Base-by-base conservation (phyloP, 2,888 invertebrate genomes). In the Stenolophus ochropezus region DNA sequence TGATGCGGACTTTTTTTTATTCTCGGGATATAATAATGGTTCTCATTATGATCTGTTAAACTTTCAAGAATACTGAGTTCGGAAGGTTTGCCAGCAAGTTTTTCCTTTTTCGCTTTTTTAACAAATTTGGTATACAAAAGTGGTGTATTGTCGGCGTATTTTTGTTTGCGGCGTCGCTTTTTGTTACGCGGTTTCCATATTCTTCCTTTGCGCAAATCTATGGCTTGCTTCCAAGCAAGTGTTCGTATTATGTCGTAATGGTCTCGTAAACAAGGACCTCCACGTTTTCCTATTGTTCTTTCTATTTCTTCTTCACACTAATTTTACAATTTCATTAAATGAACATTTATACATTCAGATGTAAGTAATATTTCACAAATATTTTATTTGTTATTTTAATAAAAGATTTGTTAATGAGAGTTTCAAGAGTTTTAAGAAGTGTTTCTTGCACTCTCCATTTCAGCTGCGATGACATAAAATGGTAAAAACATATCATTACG, bases 301-400 rank as follows among this genome's bases (percentile, higher is more conserved):
- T 89, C 88, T 21, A 89, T 89, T 0, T 89, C 89, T 84, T 89
- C 88, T 20, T 86, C 85, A 82, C 89, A 89, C 89, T 89, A 47
- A 18, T 86, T 85, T 82, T 89, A 89, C 89, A 88, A 47, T 61
- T 5, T 5, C 4, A 61, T 61, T 61, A 20, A 61, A 20, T 2
- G 8, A 11, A 61, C n/a, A 3, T n/a, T 25, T 3, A 53, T 11
- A 14, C 16, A 2, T 16, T 18, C 11, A 1, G n/a, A 53, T 6
- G 1, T 1, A 53, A 53, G 16, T 53, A 6, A 1, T 18, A n/a
- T n/a, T n/a, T n/a, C n/a, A n/a, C n/a, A n/a, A n/a, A n/a, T n/a
- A n/a, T n/a, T n/a, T n/a, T n/a, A n/a, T n/a, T n/a, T n/a, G n/a
- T n/a, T n/a, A n/a, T n/a, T n/a, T n/a, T n/a, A n/a, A n/a, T n/a